Evolutionary conservation across 2,888 invertebrate genomes (phyloP).

Genomic region (Drosophila neoperkinsi): DNA sequence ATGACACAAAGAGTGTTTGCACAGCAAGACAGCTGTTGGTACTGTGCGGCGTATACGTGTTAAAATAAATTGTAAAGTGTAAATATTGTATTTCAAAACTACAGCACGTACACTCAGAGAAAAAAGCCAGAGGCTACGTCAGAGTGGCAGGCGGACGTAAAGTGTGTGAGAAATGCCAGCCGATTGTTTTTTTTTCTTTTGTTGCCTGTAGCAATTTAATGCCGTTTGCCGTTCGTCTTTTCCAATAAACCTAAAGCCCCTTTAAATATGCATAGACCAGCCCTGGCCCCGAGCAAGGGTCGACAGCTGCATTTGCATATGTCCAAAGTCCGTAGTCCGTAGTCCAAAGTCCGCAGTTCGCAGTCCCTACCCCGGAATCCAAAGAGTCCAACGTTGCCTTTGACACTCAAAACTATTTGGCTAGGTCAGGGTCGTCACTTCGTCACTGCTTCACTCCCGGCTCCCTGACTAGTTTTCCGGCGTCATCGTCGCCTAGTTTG

Average conservation of each 20-base stretch:
- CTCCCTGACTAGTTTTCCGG: constrained; percentile 32
- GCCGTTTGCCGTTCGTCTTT: constrained; percentile 29
- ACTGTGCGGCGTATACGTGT: constrained; percentile 58
- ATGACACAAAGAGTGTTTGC: constrained; percentile 52
- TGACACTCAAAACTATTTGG: constrained; percentile 74
- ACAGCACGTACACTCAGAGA: constrained; percentile 22
- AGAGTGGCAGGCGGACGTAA: neutral
- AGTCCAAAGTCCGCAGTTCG: constrained; percentile 13
- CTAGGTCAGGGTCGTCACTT: constrained; percentile 73
- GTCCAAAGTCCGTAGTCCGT: constrained; percentile 41
- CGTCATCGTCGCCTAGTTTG: constrained; percentile 62
- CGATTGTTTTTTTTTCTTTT: neutral
- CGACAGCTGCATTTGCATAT: constrained; percentile 70
- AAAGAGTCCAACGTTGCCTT: constrained; percentile 56
- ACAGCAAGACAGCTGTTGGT: constrained; percentile 68
- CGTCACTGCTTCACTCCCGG: constrained; percentile 3
- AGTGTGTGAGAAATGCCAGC: constrained; percentile 7
- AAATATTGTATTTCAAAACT: constrained; percentile 68
- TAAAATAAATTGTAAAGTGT: constrained; percentile 72
- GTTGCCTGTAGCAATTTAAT: constrained; percentile 29
- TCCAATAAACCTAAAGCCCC: constrained; percentile 60
- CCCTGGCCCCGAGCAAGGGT: constrained; percentile 45
- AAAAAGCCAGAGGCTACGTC: neutral
- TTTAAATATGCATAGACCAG: constrained; percentile 67
- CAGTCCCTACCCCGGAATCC: constrained; percentile 20